A percentile compares a stretch with the other conserved stretches of the same genome.
These are phyloP conservation scores for Notodonta dromedarius DNA, from an alignment of 2,888 invertebrate species.

Conservation along the genomic window DNA sequence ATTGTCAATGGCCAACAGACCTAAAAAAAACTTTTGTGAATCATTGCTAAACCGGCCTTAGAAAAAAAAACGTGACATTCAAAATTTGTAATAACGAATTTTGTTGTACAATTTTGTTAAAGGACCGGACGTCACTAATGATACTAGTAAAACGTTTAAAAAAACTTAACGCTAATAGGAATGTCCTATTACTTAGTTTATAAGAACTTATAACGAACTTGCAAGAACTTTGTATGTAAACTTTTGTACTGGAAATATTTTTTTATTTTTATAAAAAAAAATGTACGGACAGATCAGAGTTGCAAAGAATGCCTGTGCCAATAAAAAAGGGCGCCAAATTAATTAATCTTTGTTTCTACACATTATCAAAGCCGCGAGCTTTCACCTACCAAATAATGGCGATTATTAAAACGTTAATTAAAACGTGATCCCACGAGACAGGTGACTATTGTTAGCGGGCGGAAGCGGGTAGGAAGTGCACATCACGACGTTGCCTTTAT, in stretches of 20 bases:
- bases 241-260: too few species aligned
- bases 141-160: too few species aligned
- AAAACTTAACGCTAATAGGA: too few species aligned
- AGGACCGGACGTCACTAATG: too few species aligned
- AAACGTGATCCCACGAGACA: conserved; percentile 48
- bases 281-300: too few species aligned
- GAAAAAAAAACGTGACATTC: neutral
- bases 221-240: too few species aligned
- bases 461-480: conserved; percentile 49
- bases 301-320: neutral
- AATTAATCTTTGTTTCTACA: conserved; percentile 13
- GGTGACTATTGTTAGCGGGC: conserved; percentile 41
- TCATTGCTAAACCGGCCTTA: neutral
- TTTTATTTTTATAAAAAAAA: too few species aligned
- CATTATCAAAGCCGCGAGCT: conserved; percentile 25
- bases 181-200: too few species aligned
- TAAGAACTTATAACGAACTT: too few species aligned
- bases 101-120: neutral
- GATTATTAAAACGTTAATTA: conserved; percentile 39
- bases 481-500: conserved; percentile 41
- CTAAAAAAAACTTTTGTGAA: neutral
- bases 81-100: neutral
- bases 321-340: conserved; percentile 4
- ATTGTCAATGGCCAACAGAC: neutral
- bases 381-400: conserved; percentile 42